phyloP scores from a whole-genome alignment of 2,888 invertebrate species.

The Chelonus formosanus region DNA sequence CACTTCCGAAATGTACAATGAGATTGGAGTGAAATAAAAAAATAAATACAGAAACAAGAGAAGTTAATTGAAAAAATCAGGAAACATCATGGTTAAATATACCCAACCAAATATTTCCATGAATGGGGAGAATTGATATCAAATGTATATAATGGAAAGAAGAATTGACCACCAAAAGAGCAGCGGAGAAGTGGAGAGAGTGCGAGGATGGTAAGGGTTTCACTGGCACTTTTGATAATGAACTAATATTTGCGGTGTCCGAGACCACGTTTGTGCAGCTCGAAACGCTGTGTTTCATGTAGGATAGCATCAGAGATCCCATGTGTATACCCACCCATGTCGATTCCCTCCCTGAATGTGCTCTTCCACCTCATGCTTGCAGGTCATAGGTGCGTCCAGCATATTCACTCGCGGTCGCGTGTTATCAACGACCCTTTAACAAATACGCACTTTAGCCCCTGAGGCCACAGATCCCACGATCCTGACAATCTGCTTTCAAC shows the following conservation, averaged over 20 bases:
- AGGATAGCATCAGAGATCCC: slow-evolving; percentile 32
- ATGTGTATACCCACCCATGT: slow-evolving; percentile 20
- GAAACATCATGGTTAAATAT: slow-evolving; percentile 23
- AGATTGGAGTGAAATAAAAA: slow-evolving; percentile 21
- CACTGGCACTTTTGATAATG: slow-evolving; percentile 64
- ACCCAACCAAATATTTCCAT: slow-evolving; percentile 28
- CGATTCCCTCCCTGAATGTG: slow-evolving; percentile 13
- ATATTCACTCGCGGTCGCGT: slow-evolving; percentile 50
- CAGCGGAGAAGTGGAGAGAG: not conserved
- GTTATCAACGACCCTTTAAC: slow-evolving; percentile 59
- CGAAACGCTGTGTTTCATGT: slow-evolving; percentile 12
- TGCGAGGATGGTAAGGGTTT: slow-evolving; percentile 29
- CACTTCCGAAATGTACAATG: not conserved
- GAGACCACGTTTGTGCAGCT: slow-evolving; percentile 37
- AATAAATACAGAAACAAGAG: slow-evolving; percentile 26
- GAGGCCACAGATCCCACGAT: slow-evolving; percentile 49
- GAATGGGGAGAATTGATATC: slow-evolving; percentile 35
- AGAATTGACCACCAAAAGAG: not conserved
- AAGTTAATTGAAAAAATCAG: slow-evolving; percentile 27
- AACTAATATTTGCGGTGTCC: slow-evolving; percentile 65
- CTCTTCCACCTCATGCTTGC: slow-evolving; percentile 3
- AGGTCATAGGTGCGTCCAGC: slow-evolving; percentile 42
- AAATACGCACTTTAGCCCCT: slow-evolving; percentile 56
- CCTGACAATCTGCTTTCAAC: slow-evolving; percentile 28
- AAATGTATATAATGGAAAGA: slow-evolving; percentile 43